phyloP scores from a whole-genome alignment of 1,140 invertebrate genomes.

The Zaprionus taronus region DNA sequence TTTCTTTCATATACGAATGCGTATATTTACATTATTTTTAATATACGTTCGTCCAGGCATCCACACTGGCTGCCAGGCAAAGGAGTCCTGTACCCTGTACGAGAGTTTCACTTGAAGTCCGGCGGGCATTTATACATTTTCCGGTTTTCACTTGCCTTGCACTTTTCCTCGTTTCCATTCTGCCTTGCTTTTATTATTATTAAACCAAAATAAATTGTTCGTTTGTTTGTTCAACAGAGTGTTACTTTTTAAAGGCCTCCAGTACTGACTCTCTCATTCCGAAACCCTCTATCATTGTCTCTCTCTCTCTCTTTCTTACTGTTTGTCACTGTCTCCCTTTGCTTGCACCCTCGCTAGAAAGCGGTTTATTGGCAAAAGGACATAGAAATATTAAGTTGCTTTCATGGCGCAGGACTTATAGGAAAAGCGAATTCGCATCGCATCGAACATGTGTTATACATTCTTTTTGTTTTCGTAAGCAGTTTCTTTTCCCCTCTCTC shows the following conservation, averaged over 20 bases:
- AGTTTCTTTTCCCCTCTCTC: conserved; percentile 30
- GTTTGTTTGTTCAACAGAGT: conserved; percentile 65
- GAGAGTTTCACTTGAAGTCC: conserved; percentile 15
- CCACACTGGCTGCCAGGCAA: conserved; percentile 18
- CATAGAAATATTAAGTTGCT: conserved; percentile 55
- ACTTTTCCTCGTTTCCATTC: conserved; percentile 32
- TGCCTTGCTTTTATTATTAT: conserved; percentile 51
- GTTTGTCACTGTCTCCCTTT: not conserved
- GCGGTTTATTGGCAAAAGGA: conserved; percentile 52
- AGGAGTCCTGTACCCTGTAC: conserved; percentile 17
- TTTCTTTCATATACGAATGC: conserved; percentile 35
- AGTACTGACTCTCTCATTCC: not conserved
- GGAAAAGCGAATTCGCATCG: conserved; percentile 18
- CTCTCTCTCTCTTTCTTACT: not conserved
- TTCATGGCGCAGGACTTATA: conserved; percentile 7
- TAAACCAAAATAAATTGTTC: conserved; percentile 68
- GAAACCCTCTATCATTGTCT: not conserved
- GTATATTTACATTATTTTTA: conserved; percentile 52
- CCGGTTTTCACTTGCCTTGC: conserved; percentile 46
- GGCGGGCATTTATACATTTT: conserved; percentile 44
- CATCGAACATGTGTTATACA: conserved; percentile 59
- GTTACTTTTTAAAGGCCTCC: conserved; percentile 59
- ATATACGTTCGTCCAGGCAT: conserved; percentile 30
- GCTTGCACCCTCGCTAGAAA: not conserved
- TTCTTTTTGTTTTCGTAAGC: conserved; percentile 64